Evolutionary conservation across 23 tunicate genomes (phyloP).

Genomic region (Clavelina lepadiformis): DNA sequence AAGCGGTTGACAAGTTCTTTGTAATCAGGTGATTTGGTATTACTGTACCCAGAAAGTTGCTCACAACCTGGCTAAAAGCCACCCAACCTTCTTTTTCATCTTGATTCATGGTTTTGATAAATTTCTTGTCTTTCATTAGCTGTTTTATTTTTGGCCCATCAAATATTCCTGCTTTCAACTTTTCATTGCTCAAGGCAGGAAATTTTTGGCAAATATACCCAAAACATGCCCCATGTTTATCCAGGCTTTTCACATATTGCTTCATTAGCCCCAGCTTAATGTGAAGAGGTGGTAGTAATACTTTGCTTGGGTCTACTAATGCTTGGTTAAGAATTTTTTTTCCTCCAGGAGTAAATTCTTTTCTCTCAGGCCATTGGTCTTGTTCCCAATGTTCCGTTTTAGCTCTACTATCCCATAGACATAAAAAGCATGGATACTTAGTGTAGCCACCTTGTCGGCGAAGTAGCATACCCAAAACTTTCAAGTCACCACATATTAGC

Average conservation of each 20-base stretch:
- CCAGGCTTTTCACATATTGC: neutral
- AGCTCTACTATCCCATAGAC: slow-evolving; percentile 11
- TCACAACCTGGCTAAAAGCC: neutral
- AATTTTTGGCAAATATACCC: slow-evolving; percentile 13
- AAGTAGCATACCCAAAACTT: slow-evolving; percentile 9
- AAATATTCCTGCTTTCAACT: slow-evolving; percentile 12
- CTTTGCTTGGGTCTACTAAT: slow-evolving; percentile 11
- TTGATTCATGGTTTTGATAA: slow-evolving; percentile 4
- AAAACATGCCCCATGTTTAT: slow-evolving; percentile 4
- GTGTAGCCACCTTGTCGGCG: slow-evolving; percentile 6
- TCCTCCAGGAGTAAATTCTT: neutral
- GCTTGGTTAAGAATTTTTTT: slow-evolving; percentile 13
- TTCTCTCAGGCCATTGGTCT: neutral
- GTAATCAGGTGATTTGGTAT: slow-evolving; percentile 11
- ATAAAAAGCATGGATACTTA: slow-evolving; percentile 10
- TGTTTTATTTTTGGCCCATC: slow-evolving; percentile 4
- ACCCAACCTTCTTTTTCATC: slow-evolving; percentile 8
- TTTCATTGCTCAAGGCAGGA: slow-evolving; percentile 17
- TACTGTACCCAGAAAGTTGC: slow-evolving; percentile 12
- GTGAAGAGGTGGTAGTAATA: slow-evolving; percentile 18
- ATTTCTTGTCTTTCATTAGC: slow-evolving; percentile 11
- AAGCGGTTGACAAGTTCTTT: too few species aligned
- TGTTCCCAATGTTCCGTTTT: slow-evolving; percentile 17
- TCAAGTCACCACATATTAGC: slow-evolving; percentile 20
- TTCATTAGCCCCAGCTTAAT: slow-evolving; percentile 10